Base-by-base conservation (phyloP, 2,113 vertebrate species). In the Glaucomys volans region DNA sequence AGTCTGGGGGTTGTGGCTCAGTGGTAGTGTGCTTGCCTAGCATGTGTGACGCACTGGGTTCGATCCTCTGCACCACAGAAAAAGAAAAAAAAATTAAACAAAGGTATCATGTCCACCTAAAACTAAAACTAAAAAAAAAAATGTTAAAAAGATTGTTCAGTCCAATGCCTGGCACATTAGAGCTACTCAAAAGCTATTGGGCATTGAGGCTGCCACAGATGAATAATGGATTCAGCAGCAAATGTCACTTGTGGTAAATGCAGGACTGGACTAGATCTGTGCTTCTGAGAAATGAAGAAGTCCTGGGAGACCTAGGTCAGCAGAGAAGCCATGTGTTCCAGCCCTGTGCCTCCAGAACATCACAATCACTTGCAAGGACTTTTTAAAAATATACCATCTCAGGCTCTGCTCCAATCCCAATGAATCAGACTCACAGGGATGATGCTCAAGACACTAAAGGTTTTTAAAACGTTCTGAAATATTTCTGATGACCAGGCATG, bases 201-300 rank as follows among this genome's bases (percentile, higher is more conserved):
- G 42, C 76, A 35, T 12, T 59, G 66, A 90, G 22, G 66, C 59
- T 90, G 64, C 22, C 22, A 67, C 35, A 28, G 76, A 72, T 79
- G 35, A 85, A 82, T 52, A 75, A 87, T 74, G 81, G 77, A 62
- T 84, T 80, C 6, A 5, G 74, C 18, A 8, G 74, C 62, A 75
- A 76, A 66, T 88, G 42, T 32, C 75, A 84, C 67, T 90, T 69
- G 72, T 87, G 72, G 57, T 67, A 85, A 93, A 69, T 30, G 16
- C 44, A 88, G 77, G 18, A n/a, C n/a, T 30, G 30, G 62, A 76
- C 79, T 66, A 64, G 69, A 66, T 87, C 79, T 66, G 35, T 86
- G 40, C 42, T 94, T 86, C 72, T 92, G 85, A 92, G 88, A 95
- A 92, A 22, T 11, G 59, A 96, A 75, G 52, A 81, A 50, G 22